A percentile compares a stretch with the other conserved stretches of the same genome.
Conservation (phyloP, 2,888 invertebrate genomes). For the Andricus curvator region DNA sequence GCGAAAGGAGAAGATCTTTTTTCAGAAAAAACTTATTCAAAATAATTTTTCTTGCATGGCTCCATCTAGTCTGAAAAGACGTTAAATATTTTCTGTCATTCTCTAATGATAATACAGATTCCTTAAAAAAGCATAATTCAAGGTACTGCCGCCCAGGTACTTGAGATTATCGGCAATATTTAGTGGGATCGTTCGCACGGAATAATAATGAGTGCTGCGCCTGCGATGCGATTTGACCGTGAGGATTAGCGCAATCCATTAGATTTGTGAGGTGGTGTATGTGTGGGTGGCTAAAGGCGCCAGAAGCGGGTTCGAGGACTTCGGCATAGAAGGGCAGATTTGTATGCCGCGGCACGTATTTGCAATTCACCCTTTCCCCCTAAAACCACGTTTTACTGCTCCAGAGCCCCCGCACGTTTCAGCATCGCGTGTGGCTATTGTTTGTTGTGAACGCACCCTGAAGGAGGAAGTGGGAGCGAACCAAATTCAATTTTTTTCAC, state of each 20-base stretch:
- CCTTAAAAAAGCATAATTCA: too few relatives aligned
- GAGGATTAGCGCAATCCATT: slow-evolving; percentile 69
- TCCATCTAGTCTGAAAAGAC: too few relatives aligned
- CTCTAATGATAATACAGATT: too few relatives aligned
- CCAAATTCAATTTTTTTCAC: not conserved
- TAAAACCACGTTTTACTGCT: slow-evolving; percentile 38
- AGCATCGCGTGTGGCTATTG: slow-evolving; percentile 61
- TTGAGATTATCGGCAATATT: slow-evolving; percentile 60
- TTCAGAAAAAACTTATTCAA: too few relatives aligned
- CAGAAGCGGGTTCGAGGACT: slow-evolving; percentile 4
- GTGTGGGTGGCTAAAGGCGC: slow-evolving; percentile 36
- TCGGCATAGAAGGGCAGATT: slow-evolving; percentile 59
- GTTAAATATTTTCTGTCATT: too few relatives aligned
- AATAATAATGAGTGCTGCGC: slow-evolving; percentile 45
- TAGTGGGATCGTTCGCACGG: slow-evolving; percentile 51
- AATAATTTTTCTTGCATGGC: too few relatives aligned
- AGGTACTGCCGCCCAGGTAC: slow-evolving; percentile 2
- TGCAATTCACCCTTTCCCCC: slow-evolving; percentile 71
- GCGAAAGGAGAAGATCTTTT: too few relatives aligned
- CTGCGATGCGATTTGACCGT: slow-evolving; percentile 64
- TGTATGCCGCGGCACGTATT: slow-evolving; percentile 74
- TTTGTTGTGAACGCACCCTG: slow-evolving; percentile 55
- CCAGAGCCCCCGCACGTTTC: slow-evolving; percentile 56
- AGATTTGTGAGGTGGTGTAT: slow-evolving; percentile 52
- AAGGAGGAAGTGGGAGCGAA: slow-evolving; percentile 25